Evolutionary conservation across 2,113 vertebrate genomes (phyloP), one percentile per base, ranked within the genome.

Genomic region (Saguinus midas): DNA sequence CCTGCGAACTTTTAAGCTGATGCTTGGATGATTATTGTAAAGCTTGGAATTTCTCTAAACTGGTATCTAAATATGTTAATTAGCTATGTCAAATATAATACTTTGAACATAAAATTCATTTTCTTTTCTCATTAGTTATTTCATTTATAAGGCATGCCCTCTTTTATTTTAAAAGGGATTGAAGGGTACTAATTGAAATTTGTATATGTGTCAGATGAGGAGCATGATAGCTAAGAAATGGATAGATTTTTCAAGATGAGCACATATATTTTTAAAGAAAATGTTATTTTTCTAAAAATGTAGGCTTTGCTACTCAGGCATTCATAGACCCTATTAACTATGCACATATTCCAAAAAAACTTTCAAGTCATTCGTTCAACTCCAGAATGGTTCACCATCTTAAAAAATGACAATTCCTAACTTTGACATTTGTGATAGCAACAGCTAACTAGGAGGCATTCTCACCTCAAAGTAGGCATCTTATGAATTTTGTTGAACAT

Each of bases 401-500:
- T 87, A 66, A 93, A 57, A 95, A 94, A 82, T 20, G 79, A 96
- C 93, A 97, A 97, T 97, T 97, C 96, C 97, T 97, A 97, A 98
- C 95, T 98, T 96, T 95, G 98, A 98, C 96, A 95, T 96, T 97
- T 96, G 94, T 79, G 97, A 96, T 96, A 97, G 52, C 98, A 98
- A 96, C 97, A 98, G 98, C 0, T 40, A 96, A 96, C 90, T 76
- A 72, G 91, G 84, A 52, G 78, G 98, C 96, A 91, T 92, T 96
- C 99, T 99, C 98, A 99, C 99, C 99, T 99, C 99, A 99, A 97
- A 97, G 99, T 99, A 82, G 99, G 99, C 99, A 99, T 99, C 99
- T 99, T 99, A 99, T 99, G 99, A 98, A 99, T 99, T 99, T 99
- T 99, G 99, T 99, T 99, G 99, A 99, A 99, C 99, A 99, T 99